phyloP scores from a whole-genome alignment of 2,888 invertebrate genomes.

The Odontocolon sp. region DNA sequence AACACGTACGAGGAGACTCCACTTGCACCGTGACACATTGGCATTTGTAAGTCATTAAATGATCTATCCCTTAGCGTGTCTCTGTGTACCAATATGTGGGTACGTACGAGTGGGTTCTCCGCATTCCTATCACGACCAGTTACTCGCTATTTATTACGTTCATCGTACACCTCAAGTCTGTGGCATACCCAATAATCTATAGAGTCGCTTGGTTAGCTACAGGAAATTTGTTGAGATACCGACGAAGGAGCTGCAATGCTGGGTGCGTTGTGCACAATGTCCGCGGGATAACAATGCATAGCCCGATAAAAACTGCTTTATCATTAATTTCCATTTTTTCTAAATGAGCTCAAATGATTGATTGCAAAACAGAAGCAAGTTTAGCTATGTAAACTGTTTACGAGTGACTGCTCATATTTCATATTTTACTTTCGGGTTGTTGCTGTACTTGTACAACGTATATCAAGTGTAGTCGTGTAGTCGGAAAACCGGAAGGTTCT shows the following conservation, averaged over 20 bases:
- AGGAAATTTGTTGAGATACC: conserved; percentile 31
- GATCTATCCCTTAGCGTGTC: conserved; percentile 39
- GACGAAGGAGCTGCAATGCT: conserved; percentile 37
- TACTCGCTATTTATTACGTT: conserved; percentile 54
- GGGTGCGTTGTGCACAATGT: conserved; percentile 5
- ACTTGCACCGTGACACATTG: conserved; percentile 42
- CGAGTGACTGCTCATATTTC: not conserved
- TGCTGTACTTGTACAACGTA: too few relatives aligned
- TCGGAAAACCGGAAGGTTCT: conserved; percentile 37
- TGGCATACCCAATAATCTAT: conserved; percentile 24
- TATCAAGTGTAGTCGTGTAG: too few relatives aligned
- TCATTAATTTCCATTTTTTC: not conserved
- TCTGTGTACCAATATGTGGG: conserved; percentile 18
- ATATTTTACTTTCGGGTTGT: too few relatives aligned
- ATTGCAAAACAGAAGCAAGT: not conserved
- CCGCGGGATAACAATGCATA: not conserved
- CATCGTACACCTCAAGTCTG: conserved; percentile 29
- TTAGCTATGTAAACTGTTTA: too few relatives aligned
- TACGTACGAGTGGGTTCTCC: conserved; percentile 47
- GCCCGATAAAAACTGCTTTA: not conserved
- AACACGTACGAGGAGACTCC: not conserved
- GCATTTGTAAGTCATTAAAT: conserved; percentile 54
- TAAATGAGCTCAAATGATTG: not conserved
- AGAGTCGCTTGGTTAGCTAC: conserved; percentile 15
- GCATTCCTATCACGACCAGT: conserved; percentile 56